These are phyloP conservation scores for Catonia carolina DNA, from an alignment of 2,888 invertebrate genomes.

Conservation along the genomic window DNA sequence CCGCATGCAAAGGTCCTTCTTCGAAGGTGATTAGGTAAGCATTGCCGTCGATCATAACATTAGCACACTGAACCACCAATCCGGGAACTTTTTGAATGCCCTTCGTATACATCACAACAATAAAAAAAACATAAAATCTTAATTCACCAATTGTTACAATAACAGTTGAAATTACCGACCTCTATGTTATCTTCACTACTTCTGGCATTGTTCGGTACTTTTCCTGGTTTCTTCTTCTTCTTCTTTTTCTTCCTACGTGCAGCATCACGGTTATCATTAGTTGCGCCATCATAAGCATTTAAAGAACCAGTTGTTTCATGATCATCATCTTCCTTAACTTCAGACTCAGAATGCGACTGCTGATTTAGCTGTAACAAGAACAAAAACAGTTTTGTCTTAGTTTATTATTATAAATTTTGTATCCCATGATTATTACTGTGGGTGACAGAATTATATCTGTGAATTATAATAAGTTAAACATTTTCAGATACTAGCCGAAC, in stretches of 20 bases:
- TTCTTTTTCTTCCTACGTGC: conserved; percentile 57
- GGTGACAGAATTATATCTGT: too few relatives aligned
- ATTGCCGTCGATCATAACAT: too few relatives aligned
- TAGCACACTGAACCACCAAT: too few relatives aligned
- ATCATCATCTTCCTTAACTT: conserved; percentile 62
- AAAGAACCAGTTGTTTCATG: conserved; percentile 45
- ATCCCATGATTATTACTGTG: neutral
- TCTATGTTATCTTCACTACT: conserved; percentile 60
- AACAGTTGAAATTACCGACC: too few relatives aligned
- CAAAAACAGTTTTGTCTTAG: too few relatives aligned
- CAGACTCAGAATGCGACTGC: conserved; percentile 59
- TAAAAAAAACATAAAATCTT: too few relatives aligned
- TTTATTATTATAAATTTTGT: neutral
- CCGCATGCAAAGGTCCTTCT: too few relatives aligned
- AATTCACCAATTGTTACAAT: too few relatives aligned
- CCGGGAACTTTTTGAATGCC: too few relatives aligned
- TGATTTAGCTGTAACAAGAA: conserved; percentile 52
- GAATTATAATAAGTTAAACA: too few relatives aligned
- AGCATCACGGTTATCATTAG: conserved; percentile 45
- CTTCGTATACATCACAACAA: too few relatives aligned
- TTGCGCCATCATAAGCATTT: conserved; percentile 45
- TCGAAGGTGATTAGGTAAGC: too few relatives aligned
- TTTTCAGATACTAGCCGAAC: conserved; percentile 1
- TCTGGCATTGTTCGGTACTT: conserved; percentile 38
- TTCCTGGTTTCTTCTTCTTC: conserved; percentile 50